A percentile compares a stretch with the other conserved stretches of the same genome.
Evolutionary conservation across 2,797 vertebrate species (phyloP).

Genomic region (Acipenser oxyrinchus): DNA sequence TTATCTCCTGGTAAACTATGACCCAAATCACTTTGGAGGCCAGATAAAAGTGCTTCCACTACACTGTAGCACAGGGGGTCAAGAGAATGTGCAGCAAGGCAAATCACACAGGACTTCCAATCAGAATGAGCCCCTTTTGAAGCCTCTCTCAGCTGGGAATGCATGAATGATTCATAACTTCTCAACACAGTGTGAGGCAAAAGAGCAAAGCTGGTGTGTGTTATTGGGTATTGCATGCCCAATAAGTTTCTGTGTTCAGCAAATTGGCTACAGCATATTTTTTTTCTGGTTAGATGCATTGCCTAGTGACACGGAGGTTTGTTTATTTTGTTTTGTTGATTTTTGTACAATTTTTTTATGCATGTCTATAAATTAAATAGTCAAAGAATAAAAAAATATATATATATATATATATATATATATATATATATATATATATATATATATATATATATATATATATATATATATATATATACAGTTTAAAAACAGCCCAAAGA

Average conservation of each 20-base stretch:
- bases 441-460: not conserved
- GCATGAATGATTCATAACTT: slow-evolving; percentile 90
- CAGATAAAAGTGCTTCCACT: slow-evolving; percentile 72
- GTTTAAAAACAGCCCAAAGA: no score
- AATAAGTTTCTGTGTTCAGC: slow-evolving; percentile 73
- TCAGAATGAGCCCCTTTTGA: slow-evolving; percentile 81
- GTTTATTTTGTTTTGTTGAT: slow-evolving; percentile 3
- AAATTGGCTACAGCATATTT: slow-evolving; percentile 71
- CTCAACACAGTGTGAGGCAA: slow-evolving; percentile 74
- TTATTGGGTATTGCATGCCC: slow-evolving; percentile 73
- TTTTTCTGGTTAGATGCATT: slow-evolving; percentile 31
- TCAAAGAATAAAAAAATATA: not conserved
- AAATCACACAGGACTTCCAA: slow-evolving; percentile 81
- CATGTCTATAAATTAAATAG: not conserved
- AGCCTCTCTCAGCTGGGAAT: slow-evolving; percentile 79
- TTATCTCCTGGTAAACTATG: slow-evolving; percentile 80
- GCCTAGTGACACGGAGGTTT: slow-evolving; percentile 30
- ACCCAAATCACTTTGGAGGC: slow-evolving; percentile 70
- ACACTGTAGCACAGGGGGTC: slow-evolving; percentile 65
- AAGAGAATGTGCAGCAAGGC: slow-evolving; percentile 61
- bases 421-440: not conserved
- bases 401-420: not conserved
- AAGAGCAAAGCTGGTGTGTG: slow-evolving; percentile 72
- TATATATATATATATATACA: not conserved
- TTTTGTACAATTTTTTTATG: not conserved